Base-by-base conservation (phyloP, 2,888 invertebrate genomes). In the Euproctis similis region DNA sequence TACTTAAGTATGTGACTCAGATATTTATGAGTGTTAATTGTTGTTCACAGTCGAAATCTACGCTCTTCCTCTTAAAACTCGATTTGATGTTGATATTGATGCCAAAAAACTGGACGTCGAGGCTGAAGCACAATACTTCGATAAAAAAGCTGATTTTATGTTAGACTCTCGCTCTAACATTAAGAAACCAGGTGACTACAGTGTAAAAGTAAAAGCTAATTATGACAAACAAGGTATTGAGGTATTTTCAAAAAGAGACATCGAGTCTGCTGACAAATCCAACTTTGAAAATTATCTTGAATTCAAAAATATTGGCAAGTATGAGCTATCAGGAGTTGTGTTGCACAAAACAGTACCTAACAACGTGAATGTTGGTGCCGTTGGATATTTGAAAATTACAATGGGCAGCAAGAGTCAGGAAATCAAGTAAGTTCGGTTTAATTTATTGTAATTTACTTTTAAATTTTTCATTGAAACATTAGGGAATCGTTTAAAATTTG, bases 221-320 rank as follows among this genome's bases (percentile, higher is more conserved):
- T 31, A 55, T 0, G 69, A 82, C 46, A 70, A 68, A 12, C 61
- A 67, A 19, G 66, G 71, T 2, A 9, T 82, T 0, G 86, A 88
- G 42, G 33, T 88, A 0, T 80, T 88, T 39, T 70, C 87, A 0
- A 87, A 87, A 44, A 82, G 90, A 9, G 86, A 87, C 21, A 75
- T 89, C 2, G 57, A 86, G 0, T 86, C 85, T 0, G 65, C 72
- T 8, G 80, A 86, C 14, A 89, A 89, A 53, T 89, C 88, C 1
- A 90, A 90, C 54, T 81, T 89, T 21, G 82, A 86, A 21, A 88
- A 90, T 48, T 85, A 82, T 18, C 35, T 92, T 5, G 80, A 84
- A 3, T 45, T 91, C 8, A 87, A 87, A 13, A 85, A 86, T 24
- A 85, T 88, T 7, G 88, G 88, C 27, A 90, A 87, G 53, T 87